Evolutionary conservation across 2,888 invertebrate species (phyloP).

Genomic region (Euclidia mi): DNA sequence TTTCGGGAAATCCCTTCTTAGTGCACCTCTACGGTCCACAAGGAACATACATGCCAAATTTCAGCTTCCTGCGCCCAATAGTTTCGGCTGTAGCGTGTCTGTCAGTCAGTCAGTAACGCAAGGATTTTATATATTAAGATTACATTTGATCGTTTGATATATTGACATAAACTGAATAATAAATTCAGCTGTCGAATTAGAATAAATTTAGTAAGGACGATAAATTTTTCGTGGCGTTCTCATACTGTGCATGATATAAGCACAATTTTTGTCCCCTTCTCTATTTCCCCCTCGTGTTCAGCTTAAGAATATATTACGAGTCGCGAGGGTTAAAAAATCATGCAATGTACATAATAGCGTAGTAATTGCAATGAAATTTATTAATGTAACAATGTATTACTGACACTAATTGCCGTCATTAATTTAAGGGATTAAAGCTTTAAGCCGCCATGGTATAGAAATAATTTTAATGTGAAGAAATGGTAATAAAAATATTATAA

Average conservation of each 20-base stretch:
- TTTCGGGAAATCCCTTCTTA: no score
- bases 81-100: no score
- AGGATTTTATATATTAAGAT: no score
- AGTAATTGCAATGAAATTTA: slow-evolving; percentile 78
- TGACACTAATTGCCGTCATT: slow-evolving; percentile 55
- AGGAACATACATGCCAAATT: no score
- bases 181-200: slow-evolving; percentile 29
- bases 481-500: slow-evolving; percentile 11
- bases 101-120: no score
- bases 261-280: slow-evolving; percentile 72
- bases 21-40: no score
- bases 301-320: slow-evolving; percentile 68
- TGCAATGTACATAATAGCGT: slow-evolving; percentile 76
- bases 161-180: slow-evolving; percentile 25
- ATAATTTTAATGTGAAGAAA: slow-evolving; percentile 16
- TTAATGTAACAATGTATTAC: slow-evolving; percentile 52
- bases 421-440: slow-evolving; percentile 48
- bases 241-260: slow-evolving; percentile 69
- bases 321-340: slow-evolving; percentile 75
- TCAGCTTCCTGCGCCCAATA: no score
- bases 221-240: slow-evolving; percentile 49
- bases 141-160: background rate
- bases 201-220: slow-evolving; percentile 47
- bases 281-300: slow-evolving; percentile 60
- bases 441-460: slow-evolving; percentile 17